Conservation (phyloP, 2,797 vertebrate genomes). For the Diceros bicornis region DNA sequence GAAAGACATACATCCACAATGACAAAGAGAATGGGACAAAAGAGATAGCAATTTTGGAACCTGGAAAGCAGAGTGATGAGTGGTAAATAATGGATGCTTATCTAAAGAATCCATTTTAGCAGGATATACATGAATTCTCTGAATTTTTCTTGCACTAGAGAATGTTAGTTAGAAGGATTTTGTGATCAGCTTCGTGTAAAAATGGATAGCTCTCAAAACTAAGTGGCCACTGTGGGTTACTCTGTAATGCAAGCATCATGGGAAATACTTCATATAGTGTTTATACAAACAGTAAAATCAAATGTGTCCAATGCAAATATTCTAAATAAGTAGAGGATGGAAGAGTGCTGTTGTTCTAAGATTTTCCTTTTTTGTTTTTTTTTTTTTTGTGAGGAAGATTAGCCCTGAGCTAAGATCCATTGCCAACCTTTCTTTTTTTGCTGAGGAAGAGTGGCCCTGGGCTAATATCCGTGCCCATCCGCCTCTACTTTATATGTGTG, state of each 20-base stretch:
- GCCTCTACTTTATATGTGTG: no score
- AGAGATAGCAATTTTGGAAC: background rate
- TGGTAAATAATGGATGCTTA: background rate
- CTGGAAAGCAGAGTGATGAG: background rate
- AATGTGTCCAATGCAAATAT: background rate
- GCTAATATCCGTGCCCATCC: no score
- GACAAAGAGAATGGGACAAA: background rate
- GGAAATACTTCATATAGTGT: background rate
- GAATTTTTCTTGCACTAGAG: background rate
- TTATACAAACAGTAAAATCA: background rate
- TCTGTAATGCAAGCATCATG: background rate
- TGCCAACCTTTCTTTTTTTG: no score
- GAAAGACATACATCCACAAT: background rate
- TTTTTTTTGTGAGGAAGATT: no score
- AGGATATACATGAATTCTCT: background rate
- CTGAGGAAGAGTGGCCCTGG: no score
- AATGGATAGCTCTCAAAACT: background rate
- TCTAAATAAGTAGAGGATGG: background rate
- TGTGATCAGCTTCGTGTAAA: background rate
- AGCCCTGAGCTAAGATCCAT: no score
- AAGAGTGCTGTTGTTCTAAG: background rate
- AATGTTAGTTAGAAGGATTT: background rate
- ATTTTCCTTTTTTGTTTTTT: no score
- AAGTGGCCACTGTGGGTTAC: background rate
- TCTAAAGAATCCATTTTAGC: background rate